Conservation (phyloP, 2,888 invertebrate genomes). For the Melangyna quadrimaculata region DNA sequence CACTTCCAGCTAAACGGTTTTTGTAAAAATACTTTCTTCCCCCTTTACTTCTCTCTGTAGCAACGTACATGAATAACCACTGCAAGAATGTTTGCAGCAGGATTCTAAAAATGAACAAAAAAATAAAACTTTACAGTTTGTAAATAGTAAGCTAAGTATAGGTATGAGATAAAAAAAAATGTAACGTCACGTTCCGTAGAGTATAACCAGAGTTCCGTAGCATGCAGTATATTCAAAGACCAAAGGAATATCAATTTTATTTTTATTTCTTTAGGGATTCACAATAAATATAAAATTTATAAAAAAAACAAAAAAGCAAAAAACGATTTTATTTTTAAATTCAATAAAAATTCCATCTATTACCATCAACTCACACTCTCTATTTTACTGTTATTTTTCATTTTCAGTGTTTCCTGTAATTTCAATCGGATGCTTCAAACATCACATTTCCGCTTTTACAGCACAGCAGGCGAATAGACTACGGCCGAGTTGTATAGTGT, state of each 20-base stretch:
- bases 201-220: too few species aligned
- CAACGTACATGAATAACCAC: too few species aligned
- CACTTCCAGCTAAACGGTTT: too few species aligned
- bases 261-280: background rate
- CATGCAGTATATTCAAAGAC: background rate
- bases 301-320: background rate
- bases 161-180: too few species aligned
- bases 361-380: slow-evolving; percentile 13
- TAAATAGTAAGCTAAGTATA: too few species aligned
- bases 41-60: too few species aligned
- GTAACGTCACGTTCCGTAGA: too few species aligned
- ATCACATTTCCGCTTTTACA: slow-evolving; percentile 58
- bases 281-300: background rate
- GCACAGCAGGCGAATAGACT: background rate
- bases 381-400: slow-evolving; percentile 48
- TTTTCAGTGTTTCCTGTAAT: slow-evolving; percentile 70
- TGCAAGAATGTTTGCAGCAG: too few species aligned
- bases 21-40: too few species aligned
- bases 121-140: too few species aligned
- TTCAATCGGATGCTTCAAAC: slow-evolving; percentile 67
- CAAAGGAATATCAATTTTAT: slow-evolving; percentile 20
- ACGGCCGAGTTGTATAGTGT: slow-evolving; percentile 25
- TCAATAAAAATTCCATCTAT: slow-evolving; percentile 38
- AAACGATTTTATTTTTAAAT: slow-evolving; percentile 27
- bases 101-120: too few species aligned